Evolutionary conservation across 2,113 vertebrate species (phyloP).

Genomic region (Otus sunia): DNA sequence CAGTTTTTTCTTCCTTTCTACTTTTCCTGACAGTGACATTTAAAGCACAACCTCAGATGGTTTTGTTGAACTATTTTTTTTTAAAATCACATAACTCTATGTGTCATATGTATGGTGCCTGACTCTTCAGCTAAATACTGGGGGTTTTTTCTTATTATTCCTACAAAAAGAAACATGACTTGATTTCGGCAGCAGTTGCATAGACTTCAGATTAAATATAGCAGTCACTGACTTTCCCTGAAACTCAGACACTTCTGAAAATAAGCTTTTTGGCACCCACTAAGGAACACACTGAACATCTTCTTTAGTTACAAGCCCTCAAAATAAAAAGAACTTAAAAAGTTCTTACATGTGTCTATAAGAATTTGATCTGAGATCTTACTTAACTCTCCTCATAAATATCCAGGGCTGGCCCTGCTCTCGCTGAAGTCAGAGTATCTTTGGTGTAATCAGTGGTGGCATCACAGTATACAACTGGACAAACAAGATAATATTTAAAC

Average conservation of each 20-base stretch:
- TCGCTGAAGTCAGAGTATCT: neutral
- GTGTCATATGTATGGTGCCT: neutral
- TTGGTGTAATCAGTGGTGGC: neutral
- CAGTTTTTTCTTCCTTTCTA: neutral
- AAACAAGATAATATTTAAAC: neutral
- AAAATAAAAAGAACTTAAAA: conserved; percentile 5
- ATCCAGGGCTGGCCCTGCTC: neutral
- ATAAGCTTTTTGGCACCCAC: conserved; percentile 28
- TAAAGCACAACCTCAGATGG: neutral
- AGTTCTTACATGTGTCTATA: neutral
- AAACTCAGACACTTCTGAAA: conserved; percentile 45
- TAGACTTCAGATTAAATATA: conserved; percentile 19
- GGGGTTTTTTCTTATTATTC: neutral
- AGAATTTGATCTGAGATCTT: conserved; percentile 13
- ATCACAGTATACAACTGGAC: neutral
- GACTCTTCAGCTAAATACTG: neutral
- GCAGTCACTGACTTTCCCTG: neutral
- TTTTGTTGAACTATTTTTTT: neutral
- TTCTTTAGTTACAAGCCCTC: conserved; percentile 20
- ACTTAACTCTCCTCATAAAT: neutral
- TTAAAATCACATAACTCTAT: neutral
- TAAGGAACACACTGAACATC: conserved; percentile 44
- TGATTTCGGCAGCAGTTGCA: neutral
- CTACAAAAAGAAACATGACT: neutral
- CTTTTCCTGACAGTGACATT: neutral